Conservation (phyloP, 1,140 invertebrate species). For the Neelides sp. region DNA sequence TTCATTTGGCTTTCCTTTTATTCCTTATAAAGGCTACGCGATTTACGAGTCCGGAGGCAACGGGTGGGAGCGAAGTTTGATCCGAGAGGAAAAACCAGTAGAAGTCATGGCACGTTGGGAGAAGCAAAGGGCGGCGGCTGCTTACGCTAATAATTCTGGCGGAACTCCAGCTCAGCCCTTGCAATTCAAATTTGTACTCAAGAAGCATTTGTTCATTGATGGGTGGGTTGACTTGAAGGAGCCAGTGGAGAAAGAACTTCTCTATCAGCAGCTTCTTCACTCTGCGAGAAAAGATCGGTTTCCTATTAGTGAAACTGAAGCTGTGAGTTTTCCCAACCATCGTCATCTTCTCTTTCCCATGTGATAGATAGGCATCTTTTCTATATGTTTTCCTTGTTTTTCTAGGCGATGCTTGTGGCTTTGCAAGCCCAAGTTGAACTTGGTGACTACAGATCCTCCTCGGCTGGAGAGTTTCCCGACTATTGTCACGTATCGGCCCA, state of each 20-base stretch:
- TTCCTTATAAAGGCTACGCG: conserved; percentile 47
- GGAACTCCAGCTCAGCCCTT: conserved; percentile 38
- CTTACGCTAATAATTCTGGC: conserved; percentile 34
- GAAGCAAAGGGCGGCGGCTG: conserved; percentile 49
- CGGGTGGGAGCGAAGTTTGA: conserved; percentile 65
- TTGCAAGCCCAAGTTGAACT: conserved; percentile 84
- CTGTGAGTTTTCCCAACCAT: conserved; percentile 59
- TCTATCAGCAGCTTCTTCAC: conserved; percentile 91
- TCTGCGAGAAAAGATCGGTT: conserved; percentile 77
- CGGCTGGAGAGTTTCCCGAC: conserved; percentile 47
- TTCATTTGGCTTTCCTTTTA: not conserved
- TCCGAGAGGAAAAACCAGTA: conserved; percentile 73
- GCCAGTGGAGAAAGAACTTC: conserved; percentile 82
- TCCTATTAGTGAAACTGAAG: conserved; percentile 81
- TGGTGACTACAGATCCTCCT: conserved; percentile 52
- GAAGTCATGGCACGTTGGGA: conserved; percentile 96
- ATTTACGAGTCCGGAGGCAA: conserved; percentile 63
- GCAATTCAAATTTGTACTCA: conserved; percentile 58
- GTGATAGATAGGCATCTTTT: not conserved
- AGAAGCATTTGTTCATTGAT: conserved; percentile 86
- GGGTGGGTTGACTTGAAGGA: conserved; percentile 69
- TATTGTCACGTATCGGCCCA: conserved; percentile 38
- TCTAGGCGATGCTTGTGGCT: conserved; percentile 75
- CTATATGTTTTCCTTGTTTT: conserved; percentile 3
- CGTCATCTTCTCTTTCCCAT: not conserved